A percentile compares a stretch with the other conserved stretches of the same genome.
Evolutionary conservation across 2,888 invertebrate species (phyloP).

Genomic region (Furcula furcula): DNA sequence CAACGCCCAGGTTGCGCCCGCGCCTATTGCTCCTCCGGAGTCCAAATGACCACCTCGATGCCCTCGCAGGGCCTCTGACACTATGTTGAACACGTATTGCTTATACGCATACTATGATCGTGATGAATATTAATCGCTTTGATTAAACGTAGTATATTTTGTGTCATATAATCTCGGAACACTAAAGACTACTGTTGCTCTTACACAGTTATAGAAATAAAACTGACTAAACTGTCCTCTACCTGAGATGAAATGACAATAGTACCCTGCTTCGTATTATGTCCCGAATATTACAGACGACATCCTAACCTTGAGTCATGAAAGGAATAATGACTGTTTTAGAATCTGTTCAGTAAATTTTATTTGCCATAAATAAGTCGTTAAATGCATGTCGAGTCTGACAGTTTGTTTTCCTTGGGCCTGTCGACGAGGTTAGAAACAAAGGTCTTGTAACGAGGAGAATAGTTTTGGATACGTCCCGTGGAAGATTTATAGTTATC

Average conservation of each 20-base stretch:
- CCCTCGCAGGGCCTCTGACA: slow-evolving; percentile 27
- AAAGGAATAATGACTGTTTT: slow-evolving; percentile 33
- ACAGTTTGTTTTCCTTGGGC: slow-evolving; percentile 38
- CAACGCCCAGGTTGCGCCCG: slow-evolving; percentile 55
- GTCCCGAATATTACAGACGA: slow-evolving; percentile 30
- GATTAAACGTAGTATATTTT: background rate
- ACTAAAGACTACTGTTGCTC: background rate
- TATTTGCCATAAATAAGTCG: slow-evolving; percentile 59
- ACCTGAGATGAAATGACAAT: slow-evolving; percentile 6
- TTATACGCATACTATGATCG: background rate
- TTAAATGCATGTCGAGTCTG: slow-evolving; percentile 40
- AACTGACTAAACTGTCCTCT: background rate
- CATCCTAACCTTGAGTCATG: slow-evolving; percentile 44
- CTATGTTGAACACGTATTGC: slow-evolving; percentile 15
- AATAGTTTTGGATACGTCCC: slow-evolving; percentile 35
- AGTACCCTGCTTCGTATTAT: slow-evolving; percentile 6
- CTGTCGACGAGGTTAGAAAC: slow-evolving; percentile 48
- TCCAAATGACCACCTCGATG: slow-evolving; percentile 30
- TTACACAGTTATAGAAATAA: background rate
- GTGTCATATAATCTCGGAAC: too few species aligned
- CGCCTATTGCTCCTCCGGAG: slow-evolving; percentile 52
- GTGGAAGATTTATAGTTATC: slow-evolving; percentile 41
- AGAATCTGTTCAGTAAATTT: slow-evolving; percentile 36
- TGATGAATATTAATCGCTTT: background rate
- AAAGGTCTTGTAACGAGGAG: slow-evolving; percentile 36